Conservation (phyloP, 2,797 vertebrate genomes). For the Caiman crocodilus region DNA sequence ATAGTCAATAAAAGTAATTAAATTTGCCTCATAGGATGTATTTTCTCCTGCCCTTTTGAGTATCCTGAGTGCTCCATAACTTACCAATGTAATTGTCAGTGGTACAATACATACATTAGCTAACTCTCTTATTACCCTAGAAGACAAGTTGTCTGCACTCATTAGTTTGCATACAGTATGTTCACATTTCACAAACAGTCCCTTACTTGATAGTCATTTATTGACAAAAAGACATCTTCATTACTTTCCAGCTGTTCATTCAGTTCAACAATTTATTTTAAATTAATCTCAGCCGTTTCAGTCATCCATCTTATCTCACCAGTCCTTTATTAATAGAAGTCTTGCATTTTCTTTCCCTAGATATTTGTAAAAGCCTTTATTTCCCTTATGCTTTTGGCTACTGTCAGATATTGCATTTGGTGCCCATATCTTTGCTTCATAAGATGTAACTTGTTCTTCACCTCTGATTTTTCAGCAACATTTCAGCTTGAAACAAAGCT, state of each 20-base stretch:
- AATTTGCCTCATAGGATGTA: background rate
- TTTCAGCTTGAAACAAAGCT: background rate
- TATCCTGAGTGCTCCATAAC: background rate
- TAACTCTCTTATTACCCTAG: background rate
- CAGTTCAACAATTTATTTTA: background rate
- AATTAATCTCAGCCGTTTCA: slow-evolving; percentile 10
- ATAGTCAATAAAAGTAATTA: slow-evolving; percentile 21
- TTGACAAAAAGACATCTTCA: slow-evolving; percentile 7
- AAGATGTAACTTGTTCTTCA: background rate
- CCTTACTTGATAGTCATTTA: slow-evolving; percentile 20
- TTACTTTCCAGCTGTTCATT: slow-evolving; percentile 10
- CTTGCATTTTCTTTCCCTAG: slow-evolving; percentile 1
- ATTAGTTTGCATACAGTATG: background rate
- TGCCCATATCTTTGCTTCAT: slow-evolving; percentile 15
- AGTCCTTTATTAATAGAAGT: slow-evolving; percentile 37
- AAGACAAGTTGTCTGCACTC: background rate
- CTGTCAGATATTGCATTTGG: slow-evolving; percentile 23
- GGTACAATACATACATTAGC: background rate
- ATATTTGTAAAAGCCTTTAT: slow-evolving; percentile 8
- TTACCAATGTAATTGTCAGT: background rate
- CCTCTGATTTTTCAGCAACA: background rate
- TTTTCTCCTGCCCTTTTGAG: background rate
- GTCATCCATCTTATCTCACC: slow-evolving; percentile 14
- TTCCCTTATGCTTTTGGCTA: background rate
- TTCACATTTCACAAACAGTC: slow-evolving; percentile 52